Base-by-base conservation (phyloP, 2,888 invertebrate genomes). In the Syrista parreyssii region DNA sequence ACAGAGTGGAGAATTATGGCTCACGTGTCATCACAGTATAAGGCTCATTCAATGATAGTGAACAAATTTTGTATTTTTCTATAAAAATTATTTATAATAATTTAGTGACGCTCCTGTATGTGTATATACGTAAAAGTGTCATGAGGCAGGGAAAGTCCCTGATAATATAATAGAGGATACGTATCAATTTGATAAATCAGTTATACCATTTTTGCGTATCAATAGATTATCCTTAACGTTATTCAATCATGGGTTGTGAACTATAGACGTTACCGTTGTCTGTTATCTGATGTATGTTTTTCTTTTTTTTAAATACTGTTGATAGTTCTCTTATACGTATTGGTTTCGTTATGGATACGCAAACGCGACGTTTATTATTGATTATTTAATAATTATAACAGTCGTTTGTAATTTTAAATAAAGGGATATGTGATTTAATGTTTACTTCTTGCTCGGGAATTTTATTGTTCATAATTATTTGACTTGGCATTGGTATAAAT, bases 181-280 rank as follows among this genome's bases (percentile, higher is more conserved):
- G 55, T 55, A 55, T 55, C 55, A 55, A 55, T 55, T 55, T 55
- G 55, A 55, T 23, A 55, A 55, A 23, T 23, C 55, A 23, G 55
- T 23, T 55, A 76, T 76, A 77, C 71, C 68, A 75, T 35, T 76
- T 23, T 74, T 79, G 72, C 74, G 68, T 82, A 77, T 81, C 75
- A 74, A 75, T 83, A 80, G 82, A 78, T 73, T 80, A 80, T 33
- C 71, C 82, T 76, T 83, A 82, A 83, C 82, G 81, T 81, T 81
- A 83, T 80, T 80, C 84, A 84, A 83, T 79, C 81, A 79, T 84
- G 86, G 86, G 86, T 87, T 87, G 86, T 87, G 86, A 87, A 84
- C 79, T 82, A 84, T 78, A 84, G 78, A 84, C 81, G 80, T 84
- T 86, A 85, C 79, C 79, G 82, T 79, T 82, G 82, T 83, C 79